Base-by-base conservation (phyloP, 2,113 vertebrate species). In the Pholis gunnellus region DNA sequence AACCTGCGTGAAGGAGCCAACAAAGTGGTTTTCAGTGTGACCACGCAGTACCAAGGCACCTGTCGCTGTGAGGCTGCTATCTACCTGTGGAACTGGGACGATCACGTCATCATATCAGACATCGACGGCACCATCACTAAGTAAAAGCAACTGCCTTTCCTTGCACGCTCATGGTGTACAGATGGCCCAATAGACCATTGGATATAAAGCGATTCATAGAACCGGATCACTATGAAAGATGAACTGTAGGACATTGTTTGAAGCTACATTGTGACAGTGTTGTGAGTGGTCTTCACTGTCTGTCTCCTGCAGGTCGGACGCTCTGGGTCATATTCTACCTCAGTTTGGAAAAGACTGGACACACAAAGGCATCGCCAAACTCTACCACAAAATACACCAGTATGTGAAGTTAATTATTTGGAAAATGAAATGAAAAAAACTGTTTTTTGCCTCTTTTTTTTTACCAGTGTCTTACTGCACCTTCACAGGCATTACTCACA, bases 301-400 rank as follows among this genome's bases (percentile, higher is more conserved):
- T 81, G 27, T 83, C 34, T 72, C 56, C 67, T 44, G 29, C 76
- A 99, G 98, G 93, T 99, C 98, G 0, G 97, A 99, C 61, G 95
- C 97, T 70, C 94, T 99, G 74, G 98, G 98, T 22, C 97, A 99
- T 9, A 98, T 99, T 83, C 93, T 99, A 60, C 98, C 97, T 0
- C 97, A 97, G 31, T 92, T 99, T 91, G 98, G 98, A 36, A 99
- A 99, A 93, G 98, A 99, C 88, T 99, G 98, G 98, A 99, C 98
- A 25, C 98, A 99, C 50, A 96, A 92, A 44, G 98, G 97, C 79
- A 97, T 99, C 22, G 96, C 94, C 31, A 98, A 96, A 44, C 97
- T 99, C 68, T 99, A 97, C 93, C 97, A 99, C 94, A 98, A 97
- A 94, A 98, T 99, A 86, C 97, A 99, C 83, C 69, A 97, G 97